phyloP scores from a whole-genome alignment of 2,797 vertebrate genomes.

The Trachops cirrhosus region DNA sequence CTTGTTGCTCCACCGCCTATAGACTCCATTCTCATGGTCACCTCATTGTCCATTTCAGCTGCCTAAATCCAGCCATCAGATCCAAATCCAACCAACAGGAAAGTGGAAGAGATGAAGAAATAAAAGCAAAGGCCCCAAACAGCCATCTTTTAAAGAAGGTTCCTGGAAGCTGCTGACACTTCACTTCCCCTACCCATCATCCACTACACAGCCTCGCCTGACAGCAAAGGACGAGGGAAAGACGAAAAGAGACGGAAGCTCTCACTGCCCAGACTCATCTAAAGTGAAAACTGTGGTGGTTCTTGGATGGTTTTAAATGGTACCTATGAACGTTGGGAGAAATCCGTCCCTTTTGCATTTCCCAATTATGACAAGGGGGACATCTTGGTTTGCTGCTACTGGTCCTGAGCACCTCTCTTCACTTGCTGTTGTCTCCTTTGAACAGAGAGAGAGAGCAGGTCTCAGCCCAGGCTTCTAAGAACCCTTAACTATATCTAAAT shows the following conservation, averaged over 20 bases:
- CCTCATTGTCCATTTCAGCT: not conserved
- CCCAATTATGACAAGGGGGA: not conserved
- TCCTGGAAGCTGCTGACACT: not conserved
- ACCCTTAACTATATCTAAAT: not conserved
- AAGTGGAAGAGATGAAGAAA: not conserved
- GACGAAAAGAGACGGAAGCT: not conserved
- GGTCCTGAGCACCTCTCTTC: not conserved
- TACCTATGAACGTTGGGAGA: not conserved
- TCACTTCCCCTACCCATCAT: not conserved
- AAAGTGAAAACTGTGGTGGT: not conserved
- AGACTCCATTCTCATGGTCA: not conserved
- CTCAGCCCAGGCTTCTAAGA: not conserved
- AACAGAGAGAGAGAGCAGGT: not conserved
- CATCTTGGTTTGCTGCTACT: not conserved
- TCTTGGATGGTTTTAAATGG: not conserved
- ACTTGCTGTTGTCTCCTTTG: not conserved
- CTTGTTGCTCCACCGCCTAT: not conserved
- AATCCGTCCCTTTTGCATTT: not conserved
- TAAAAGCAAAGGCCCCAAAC: not conserved
- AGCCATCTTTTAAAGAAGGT: not conserved
- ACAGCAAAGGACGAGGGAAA: not conserved
- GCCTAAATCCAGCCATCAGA: conserved; percentile 4
- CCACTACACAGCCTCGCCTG: not conserved
- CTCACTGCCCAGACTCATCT: not conserved
- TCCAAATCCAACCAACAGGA: not conserved